Percentiles rank a stretch among this genome's conserved stretches.
phyloP scores from a whole-genome alignment of 1,140 invertebrate genomes.

The Platorchestia sp. region DNA sequence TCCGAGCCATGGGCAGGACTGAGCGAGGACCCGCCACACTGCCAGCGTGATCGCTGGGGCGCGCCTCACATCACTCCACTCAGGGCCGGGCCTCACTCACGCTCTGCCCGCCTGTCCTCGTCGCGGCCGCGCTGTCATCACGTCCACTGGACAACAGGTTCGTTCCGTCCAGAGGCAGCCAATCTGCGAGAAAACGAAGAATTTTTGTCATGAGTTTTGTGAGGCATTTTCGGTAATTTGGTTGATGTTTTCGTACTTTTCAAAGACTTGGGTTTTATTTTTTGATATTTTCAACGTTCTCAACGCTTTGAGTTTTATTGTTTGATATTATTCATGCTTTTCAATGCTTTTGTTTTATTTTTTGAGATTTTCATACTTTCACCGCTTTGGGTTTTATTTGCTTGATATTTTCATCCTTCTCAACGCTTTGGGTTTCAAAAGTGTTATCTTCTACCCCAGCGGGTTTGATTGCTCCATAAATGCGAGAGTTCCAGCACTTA shows the following conservation, averaged over 20 bases:
- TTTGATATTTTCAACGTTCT: no score
- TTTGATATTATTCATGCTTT: no score
- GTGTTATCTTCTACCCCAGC: no score
- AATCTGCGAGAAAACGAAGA: not conserved
- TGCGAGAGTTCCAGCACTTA: no score
- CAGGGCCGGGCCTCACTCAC: not conserved
- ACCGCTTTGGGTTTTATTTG: no score
- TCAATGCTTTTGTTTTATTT: no score
- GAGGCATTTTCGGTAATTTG: not conserved
- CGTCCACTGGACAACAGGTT: not conserved
- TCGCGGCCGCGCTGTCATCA: not conserved
- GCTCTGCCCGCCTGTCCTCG: not conserved
- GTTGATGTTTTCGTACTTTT: not conserved
- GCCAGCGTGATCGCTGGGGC: not conserved
- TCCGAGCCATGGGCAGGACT: slow-evolving; percentile 22
- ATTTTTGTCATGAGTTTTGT: not conserved
- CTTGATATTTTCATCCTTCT: no score
- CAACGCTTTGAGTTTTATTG: no score
- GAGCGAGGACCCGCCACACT: slow-evolving; percentile 37
- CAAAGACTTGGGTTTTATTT: not conserved
- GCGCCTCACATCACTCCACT: slow-evolving; percentile 29
- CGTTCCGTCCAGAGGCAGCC: not conserved
- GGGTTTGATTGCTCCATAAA: no score
- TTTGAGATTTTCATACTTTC: no score
- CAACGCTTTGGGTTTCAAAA: no score